Percentiles rank a stretch among this genome's conserved stretches.
Conservation (phyloP, 1,140 invertebrate genomes). For the Lasaia peninsularis region DNA sequence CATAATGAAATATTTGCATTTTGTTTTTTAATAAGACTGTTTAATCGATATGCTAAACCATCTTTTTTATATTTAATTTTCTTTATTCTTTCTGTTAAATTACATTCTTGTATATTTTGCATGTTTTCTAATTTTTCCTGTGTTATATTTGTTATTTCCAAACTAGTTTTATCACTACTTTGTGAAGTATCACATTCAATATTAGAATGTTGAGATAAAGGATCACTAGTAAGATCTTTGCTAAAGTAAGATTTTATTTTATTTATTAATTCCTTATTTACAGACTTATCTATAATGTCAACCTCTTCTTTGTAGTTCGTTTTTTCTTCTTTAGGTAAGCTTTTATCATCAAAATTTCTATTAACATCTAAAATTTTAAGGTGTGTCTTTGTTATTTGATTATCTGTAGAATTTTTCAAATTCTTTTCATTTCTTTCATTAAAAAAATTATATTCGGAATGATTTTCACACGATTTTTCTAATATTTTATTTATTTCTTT, state of each 20-base stretch:
- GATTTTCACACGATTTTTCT: slow-evolving; percentile 8
- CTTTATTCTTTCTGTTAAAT: slow-evolving; percentile 34
- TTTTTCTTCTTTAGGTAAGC: background rate
- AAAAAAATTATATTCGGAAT: background rate
- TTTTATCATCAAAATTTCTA: background rate
- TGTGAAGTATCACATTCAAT: slow-evolving; percentile 48
- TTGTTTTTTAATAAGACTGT: slow-evolving; percentile 54
- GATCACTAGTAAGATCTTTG: slow-evolving; percentile 44
- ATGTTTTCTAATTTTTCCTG: background rate
- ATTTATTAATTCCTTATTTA: slow-evolving; percentile 32
- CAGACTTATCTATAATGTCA: slow-evolving; percentile 6
- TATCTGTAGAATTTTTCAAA: too few species aligned
- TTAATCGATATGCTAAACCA: slow-evolving; percentile 48
- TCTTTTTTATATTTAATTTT: slow-evolving; percentile 57
- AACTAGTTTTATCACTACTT: slow-evolving; percentile 38
- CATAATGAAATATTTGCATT: slow-evolving; percentile 49
- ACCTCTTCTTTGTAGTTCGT: background rate
- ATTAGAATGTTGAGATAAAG: slow-evolving; percentile 48
- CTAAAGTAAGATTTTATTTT: slow-evolving; percentile 55
- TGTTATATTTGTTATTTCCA: slow-evolving; percentile 26
- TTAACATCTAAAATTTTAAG: background rate
- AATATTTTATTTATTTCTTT: slow-evolving; percentile 9
- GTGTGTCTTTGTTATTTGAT: too few species aligned
- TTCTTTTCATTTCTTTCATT: background rate
- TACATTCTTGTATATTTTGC: slow-evolving; percentile 19